A percentile compares a stretch with the other conserved stretches of the same genome.
Conservation (phyloP, 2,797 vertebrate species). For the Rhinophrynus dorsalis region DNA sequence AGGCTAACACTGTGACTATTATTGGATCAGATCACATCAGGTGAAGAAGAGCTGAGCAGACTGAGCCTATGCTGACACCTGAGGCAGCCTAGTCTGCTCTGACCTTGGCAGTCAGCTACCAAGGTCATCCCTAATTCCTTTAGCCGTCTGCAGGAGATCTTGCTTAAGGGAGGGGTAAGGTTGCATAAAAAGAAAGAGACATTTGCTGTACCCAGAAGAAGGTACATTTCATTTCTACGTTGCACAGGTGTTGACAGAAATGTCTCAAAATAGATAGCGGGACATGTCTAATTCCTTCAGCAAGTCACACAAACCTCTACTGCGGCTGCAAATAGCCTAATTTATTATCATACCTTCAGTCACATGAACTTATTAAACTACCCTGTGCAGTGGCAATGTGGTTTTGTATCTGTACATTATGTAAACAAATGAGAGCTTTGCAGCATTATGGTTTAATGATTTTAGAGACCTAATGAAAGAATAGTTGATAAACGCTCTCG, state of each 20-base stretch:
- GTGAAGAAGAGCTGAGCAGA: constrained; percentile 61
- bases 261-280: constrained; percentile 50
- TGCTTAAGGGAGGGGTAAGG: constrained; percentile 9
- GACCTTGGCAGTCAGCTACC: constrained; percentile 58
- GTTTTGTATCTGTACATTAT: constrained; percentile 39
- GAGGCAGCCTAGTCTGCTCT: constrained; percentile 53
- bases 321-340: constrained; percentile 25
- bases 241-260: constrained; percentile 55
- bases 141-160: constrained; percentile 21
- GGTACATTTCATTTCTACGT: constrained; percentile 6
- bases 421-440: constrained; percentile 56
- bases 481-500: constrained; percentile 26
- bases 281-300: constrained; percentile 38
- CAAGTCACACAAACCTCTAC: constrained; percentile 37
- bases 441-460: constrained; percentile 55
- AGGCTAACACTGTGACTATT: constrained; percentile 60
- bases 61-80: constrained; percentile 58
- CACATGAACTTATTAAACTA: background rate
- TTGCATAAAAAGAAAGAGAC: constrained; percentile 5
- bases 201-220: constrained; percentile 24
- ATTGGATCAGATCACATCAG: constrained; percentile 68
- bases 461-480: constrained; percentile 45
- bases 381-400: constrained; percentile 10
- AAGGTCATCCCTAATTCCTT: constrained; percentile 67
- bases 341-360: constrained; percentile 18